These are phyloP conservation scores for Monarcha castaneiventris DNA, from an alignment of 2,113 vertebrate species.

Conservation along the genomic window DNA sequence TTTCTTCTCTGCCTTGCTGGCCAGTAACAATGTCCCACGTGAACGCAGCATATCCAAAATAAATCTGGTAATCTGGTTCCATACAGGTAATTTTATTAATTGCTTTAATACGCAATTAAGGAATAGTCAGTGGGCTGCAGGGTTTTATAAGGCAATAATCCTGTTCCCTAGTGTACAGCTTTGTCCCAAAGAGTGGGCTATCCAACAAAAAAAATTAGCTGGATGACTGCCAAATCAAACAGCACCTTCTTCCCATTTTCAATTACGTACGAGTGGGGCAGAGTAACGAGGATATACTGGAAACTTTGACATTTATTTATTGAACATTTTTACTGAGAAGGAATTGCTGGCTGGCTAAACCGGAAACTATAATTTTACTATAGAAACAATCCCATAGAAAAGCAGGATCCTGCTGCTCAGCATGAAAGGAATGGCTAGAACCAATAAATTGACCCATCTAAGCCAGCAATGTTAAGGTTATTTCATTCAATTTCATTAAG, in stretches of 20 bases:
- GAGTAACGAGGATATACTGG: conserved; percentile 48
- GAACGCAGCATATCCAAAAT: not conserved
- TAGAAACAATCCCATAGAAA: conserved; percentile 12
- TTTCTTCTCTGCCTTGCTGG: not conserved
- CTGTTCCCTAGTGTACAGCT: not conserved
- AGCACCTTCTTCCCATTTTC: conserved; percentile 56
- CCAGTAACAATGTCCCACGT: not conserved
- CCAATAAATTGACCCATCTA: not conserved
- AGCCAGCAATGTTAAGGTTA: not conserved
- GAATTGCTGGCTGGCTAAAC: conserved; percentile 40
- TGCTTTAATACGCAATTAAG: conserved; percentile 51
- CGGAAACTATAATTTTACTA: conserved; percentile 41
- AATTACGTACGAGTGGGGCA: conserved; percentile 25
- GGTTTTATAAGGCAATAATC: conserved; percentile 53
- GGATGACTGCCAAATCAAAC: conserved; percentile 53
- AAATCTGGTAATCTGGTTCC: conserved; percentile 27
- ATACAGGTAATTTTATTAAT: conserved; percentile 53
- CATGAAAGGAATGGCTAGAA: conserved; percentile 19
- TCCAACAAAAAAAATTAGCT: not conserved
- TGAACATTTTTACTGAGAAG: conserved; percentile 53
- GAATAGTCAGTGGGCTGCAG: conserved; percentile 23
- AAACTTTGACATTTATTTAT: conserved; percentile 68
- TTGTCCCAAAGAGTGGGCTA: conserved; percentile 26
- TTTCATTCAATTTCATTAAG: not conserved
- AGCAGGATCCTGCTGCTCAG: conserved; percentile 18